Base-by-base conservation (phyloP, 37 sponge, comb jelly and placozoan genomes). In the Axinella damicornis region DNA sequence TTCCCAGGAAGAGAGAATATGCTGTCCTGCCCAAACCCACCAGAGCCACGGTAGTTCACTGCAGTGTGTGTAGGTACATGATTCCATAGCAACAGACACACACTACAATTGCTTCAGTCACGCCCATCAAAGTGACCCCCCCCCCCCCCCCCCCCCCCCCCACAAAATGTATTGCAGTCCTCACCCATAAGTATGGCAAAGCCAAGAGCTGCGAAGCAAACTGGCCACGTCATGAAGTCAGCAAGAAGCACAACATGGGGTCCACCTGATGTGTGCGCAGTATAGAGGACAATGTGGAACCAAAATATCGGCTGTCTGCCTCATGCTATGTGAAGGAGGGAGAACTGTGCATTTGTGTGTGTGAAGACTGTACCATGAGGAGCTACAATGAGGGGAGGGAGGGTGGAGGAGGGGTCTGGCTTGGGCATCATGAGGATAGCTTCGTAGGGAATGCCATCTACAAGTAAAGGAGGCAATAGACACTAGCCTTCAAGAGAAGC, bases 21-120 rank as follows among this genome's bases (percentile, higher is more conserved):
- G 34, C 65, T 67, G 19, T 85, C 87, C 61, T 90, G 80, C 16
- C 99, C 97, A 85, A 87, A 96, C 12, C 99, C 99, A 39, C 40
- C 22, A 21, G 97, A 92, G 0, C 99, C 99, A 33, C 95, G 79
- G 82, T 92, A 98, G 95, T 98, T 98, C n/a, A 94, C 90, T 93
- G 40, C 22, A 82, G 39, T 36, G 17, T n/a, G n/a, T n/a, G n/a
- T n/a, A n/a, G n/a, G n/a, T n/a, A n/a, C n/a, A n/a, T n/a, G n/a
- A n/a, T n/a, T n/a, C 46, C 46, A 46, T 46, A 46, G 46, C 46
- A 46, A 46, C 46, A 46, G 4, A 46, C 46, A 46, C 46, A 4
- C 46, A 4, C 46, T 9, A 46, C 46, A 46, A 4, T 9, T 9
- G 6, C 46, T 9, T 46, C 46, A 4, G 6, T 9, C 46, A 46